A percentile compares a stretch with the other conserved stretches of the same genome.
Conservation (phyloP, 2,888 invertebrate species). For the Acronicta aceris region DNA sequence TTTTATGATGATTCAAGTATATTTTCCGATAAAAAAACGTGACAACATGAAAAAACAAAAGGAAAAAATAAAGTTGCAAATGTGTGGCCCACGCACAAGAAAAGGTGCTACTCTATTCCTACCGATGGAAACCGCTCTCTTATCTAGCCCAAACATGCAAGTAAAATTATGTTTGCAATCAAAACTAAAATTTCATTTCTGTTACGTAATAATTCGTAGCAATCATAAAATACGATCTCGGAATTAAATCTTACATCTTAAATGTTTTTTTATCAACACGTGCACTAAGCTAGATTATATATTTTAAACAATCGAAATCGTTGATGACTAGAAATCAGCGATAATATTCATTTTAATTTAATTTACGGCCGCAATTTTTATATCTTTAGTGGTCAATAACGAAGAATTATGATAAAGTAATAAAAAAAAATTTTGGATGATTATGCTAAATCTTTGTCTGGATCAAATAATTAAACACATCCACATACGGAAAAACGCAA, state of each 20-base stretch:
- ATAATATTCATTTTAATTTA: conserved; percentile 15
- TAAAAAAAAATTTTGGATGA: not conserved
- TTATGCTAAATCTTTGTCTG: conserved; percentile 16
- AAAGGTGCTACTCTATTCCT: too few species aligned
- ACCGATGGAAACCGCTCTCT: too few species aligned
- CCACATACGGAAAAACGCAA: not conserved
- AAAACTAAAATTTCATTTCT: too few species aligned
- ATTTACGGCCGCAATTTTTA: not conserved
- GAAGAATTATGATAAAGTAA: not conserved
- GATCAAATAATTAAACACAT: conserved; percentile 2
- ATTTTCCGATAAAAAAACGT: too few species aligned
- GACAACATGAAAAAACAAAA: too few species aligned
- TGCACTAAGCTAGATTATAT: conserved; percentile 26
- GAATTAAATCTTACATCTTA: conserved; percentile 20
- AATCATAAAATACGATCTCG: conserved; percentile 15
- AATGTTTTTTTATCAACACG: conserved; percentile 30
- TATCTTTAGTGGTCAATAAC: conserved; percentile 11
- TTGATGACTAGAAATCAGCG: conserved; percentile 43
- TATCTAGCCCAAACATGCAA: too few species aligned
- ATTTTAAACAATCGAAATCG: conserved; percentile 28
- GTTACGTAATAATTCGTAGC: not conserved
- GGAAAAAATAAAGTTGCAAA: too few species aligned
- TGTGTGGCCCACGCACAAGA: too few species aligned
- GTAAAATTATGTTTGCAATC: too few species aligned
- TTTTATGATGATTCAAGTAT: too few species aligned